Percentiles rank a stretch among this genome's conserved stretches.
phyloP scores from a whole-genome alignment of 1,140 invertebrate genomes.

The Semibalanus balanoides region DNA sequence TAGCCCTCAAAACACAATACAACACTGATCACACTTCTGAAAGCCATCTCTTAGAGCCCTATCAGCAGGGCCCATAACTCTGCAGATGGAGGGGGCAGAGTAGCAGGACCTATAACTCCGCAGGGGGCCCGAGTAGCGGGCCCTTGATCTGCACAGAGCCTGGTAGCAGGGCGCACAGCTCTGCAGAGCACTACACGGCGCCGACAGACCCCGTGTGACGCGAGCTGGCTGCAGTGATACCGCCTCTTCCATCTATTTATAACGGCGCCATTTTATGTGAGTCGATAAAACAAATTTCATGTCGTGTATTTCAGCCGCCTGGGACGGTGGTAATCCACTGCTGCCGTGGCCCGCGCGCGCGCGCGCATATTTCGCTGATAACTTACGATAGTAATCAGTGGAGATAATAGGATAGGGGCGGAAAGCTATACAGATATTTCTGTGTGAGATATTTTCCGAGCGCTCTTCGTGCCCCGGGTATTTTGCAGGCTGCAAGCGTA shows the following conservation, averaged over 20 bases:
- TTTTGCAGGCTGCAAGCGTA: conserved; percentile 1
- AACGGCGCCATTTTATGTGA: background rate
- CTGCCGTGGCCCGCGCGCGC: no score
- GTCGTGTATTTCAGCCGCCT: background rate
- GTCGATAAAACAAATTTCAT: background rate
- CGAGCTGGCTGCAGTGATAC: no score
- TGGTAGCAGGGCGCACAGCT: background rate
- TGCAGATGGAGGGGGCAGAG: no score
- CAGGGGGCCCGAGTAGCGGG: no score
- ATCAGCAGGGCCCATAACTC: no score
- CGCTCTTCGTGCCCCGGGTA: background rate
- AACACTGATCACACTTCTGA: no score
- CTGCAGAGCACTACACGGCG: background rate
- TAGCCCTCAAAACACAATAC: no score
- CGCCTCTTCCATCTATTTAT: background rate
- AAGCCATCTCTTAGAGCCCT: no score
- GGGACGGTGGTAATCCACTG: no score
- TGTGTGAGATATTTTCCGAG: background rate
- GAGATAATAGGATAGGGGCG: conserved; percentile 1
- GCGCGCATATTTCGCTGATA: background rate
- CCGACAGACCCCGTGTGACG: no score
- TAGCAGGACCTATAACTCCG: no score
- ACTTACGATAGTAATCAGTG: background rate
- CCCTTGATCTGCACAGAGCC: no score
- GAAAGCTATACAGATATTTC: conserved; percentile 1